Evolutionary conservation across 1,140 invertebrate genomes (phyloP).

Genomic region (Anastrepha obliqua): DNA sequence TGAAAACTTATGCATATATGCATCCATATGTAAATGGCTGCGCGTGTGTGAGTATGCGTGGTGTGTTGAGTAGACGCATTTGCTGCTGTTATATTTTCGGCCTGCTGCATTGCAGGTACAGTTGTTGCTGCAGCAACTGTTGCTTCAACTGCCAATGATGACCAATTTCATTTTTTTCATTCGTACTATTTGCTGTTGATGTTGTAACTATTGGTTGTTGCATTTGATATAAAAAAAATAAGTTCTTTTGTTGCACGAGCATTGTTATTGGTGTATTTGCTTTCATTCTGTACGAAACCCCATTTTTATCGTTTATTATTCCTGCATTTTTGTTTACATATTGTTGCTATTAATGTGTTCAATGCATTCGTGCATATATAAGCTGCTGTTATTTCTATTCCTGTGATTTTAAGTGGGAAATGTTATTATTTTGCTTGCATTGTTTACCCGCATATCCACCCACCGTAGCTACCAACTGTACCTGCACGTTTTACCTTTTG

Average conservation of each 20-base stretch:
- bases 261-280: slow-evolving; percentile 11
- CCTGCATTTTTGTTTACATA: slow-evolving; percentile 43
- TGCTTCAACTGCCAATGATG: slow-evolving; percentile 38
- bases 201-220: background rate
- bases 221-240: background rate
- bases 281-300: slow-evolving; percentile 17
- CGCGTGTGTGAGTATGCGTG: background rate
- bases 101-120: background rate
- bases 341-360: slow-evolving; percentile 47
- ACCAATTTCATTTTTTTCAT: background rate
- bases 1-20: background rate
- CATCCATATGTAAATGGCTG: background rate
- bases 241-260: background rate
- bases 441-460: background rate
- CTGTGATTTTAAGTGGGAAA: slow-evolving; percentile 50
- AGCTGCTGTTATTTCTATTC: slow-evolving; percentile 11
- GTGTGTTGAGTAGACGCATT: background rate
- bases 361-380: slow-evolving; percentile 36
- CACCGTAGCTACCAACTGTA: no score
- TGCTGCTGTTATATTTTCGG: slow-evolving; percentile 43
- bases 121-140: slow-evolving; percentile 14
- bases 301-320: slow-evolving; percentile 15
- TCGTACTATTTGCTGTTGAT: background rate
- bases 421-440: slow-evolving; percentile 32
- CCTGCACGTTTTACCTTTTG: no score